Conservation (phyloP, 2,797 vertebrate genomes). For the Tinamus major region DNA sequence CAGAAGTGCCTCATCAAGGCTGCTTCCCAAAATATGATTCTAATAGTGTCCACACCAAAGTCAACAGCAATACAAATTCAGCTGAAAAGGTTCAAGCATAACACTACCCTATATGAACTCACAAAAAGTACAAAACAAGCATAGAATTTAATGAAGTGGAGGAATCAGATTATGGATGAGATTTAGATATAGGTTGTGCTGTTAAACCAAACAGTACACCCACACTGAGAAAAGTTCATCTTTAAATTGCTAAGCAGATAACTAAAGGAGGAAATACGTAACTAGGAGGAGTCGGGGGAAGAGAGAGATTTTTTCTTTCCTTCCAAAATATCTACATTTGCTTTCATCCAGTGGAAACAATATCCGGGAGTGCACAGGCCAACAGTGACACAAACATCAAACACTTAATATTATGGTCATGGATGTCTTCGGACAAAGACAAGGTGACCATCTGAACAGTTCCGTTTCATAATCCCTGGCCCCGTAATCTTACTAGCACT, state of each 20-base stretch:
- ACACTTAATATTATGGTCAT: neutral
- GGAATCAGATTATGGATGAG: neutral
- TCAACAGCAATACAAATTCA: neutral
- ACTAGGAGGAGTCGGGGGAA: neutral
- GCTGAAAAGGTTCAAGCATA: neutral
- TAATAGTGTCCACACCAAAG: neutral
- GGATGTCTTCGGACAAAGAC: neutral
- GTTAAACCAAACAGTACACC: rapidly evolving
- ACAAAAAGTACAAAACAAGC: neutral
- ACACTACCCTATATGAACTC: neutral
- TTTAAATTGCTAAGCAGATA: neutral
- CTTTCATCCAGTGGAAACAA: neutral
- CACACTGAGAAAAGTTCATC: neutral
- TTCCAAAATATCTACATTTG: neutral
- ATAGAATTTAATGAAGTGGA: neutral
- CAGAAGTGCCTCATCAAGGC: neutral
- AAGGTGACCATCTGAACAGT: neutral
- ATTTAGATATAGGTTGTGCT: neutral
- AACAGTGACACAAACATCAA: neutral
- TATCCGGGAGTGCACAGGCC: neutral
- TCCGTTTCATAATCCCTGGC: neutral
- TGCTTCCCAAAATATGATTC: neutral
- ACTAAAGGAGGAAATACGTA: neutral
- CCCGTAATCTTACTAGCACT: neutral
- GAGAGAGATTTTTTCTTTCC: neutral